Evolutionary conservation across 53 echinoderm and acorn worm species (phyloP).

Genomic region (Stichopus horrens): DNA sequence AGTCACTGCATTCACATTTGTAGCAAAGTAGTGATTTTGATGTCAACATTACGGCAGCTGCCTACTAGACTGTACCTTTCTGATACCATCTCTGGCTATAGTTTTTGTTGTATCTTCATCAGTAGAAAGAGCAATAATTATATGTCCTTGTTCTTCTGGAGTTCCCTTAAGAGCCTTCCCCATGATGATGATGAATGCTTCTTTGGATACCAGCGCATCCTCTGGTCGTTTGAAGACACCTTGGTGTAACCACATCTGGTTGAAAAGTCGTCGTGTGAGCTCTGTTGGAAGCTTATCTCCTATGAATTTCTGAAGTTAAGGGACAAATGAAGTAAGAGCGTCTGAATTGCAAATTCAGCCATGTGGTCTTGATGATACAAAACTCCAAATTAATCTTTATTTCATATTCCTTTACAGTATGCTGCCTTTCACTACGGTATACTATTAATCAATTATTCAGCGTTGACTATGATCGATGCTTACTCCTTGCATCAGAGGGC

Average conservation of each 20-base stretch:
- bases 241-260: slow-evolving; percentile 61
- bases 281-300: slow-evolving; percentile 55
- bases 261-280: slow-evolving; percentile 55
- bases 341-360: neutral
- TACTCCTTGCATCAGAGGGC: no score
- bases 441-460: no score
- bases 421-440: no score
- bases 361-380: neutral
- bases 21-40: no score
- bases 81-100: slow-evolving; percentile 54
- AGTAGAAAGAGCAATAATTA: slow-evolving; percentile 64
- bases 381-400: neutral
- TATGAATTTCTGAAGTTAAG: slow-evolving; percentile 57
- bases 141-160: slow-evolving; percentile 69
- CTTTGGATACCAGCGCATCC: slow-evolving; percentile 49
- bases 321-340: neutral
- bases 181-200: slow-evolving; percentile 72
- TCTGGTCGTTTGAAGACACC: slow-evolving; percentile 50
- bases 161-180: slow-evolving; percentile 85
- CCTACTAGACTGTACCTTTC: slow-evolving; percentile 54
- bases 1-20: neutral
- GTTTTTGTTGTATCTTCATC: slow-evolving; percentile 56
- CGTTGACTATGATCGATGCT: no score
- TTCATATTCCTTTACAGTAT: neutral
- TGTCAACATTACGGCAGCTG: neutral